phyloP scores from a whole-genome alignment of 2,888 invertebrate species.

The Meiosimyza decipiens region DNA sequence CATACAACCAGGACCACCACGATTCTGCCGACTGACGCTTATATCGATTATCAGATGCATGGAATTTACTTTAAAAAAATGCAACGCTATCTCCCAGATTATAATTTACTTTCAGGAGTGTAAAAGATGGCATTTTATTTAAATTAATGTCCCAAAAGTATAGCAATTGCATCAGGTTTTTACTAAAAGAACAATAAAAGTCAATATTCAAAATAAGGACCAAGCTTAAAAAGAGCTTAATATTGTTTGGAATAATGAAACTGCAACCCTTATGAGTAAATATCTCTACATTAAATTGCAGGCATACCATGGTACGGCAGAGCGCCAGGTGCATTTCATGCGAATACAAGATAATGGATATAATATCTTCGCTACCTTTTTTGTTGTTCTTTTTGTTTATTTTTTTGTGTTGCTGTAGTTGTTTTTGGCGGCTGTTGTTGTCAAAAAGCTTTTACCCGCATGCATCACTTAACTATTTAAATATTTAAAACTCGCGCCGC shows the following conservation, averaged over 20 bases:
- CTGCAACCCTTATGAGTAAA: too few species aligned
- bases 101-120: too few species aligned
- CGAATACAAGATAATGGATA: constrained; percentile 26
- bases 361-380: constrained; percentile 3
- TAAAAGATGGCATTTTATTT: too few species aligned
- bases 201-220: background rate
- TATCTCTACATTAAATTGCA: too few species aligned
- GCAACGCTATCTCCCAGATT: too few species aligned
- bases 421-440: constrained; percentile 5
- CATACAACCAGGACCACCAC: too few species aligned
- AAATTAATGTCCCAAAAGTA: too few species aligned
- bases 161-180: too few species aligned
- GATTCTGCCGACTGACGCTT: too few species aligned
- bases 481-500: constrained; percentile 27
- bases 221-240: background rate
- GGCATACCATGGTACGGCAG: background rate
- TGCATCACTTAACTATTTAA: constrained; percentile 35
- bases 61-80: too few species aligned
- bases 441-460: constrained; percentile 34
- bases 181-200: too few species aligned
- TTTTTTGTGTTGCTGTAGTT: background rate
- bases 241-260: constrained; percentile 5
- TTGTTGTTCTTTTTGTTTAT: constrained; percentile 12
- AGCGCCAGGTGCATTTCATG: constrained; percentile 32
- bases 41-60: too few species aligned